Evolutionary conservation across 2,888 invertebrate genomes (phyloP), one percentile per base, ranked within the genome.

Genomic region (Ectemnius cavifrons): DNA sequence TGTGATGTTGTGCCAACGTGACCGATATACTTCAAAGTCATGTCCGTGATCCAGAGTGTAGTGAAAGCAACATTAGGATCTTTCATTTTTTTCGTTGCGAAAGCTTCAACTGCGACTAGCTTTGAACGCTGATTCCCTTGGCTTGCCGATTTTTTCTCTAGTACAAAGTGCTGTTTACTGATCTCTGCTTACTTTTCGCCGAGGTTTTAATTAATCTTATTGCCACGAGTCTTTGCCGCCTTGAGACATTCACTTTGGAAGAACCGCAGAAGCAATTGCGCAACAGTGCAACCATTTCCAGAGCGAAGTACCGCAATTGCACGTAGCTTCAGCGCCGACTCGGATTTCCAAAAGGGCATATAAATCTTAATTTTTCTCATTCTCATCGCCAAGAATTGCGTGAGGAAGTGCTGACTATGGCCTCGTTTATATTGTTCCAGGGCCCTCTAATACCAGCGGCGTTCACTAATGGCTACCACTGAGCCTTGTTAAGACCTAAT

Each of bases 401-500:
- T 16, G 52, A 68, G 13, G 67, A 67, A 70, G 72, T 52, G 52
- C 60, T 52, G 45, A 72, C 67, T 60, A 78, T 69, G 67, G 13
- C 28, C 60, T 75, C 71, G 71, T 82, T 71, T 85, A 80, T 88
- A 82, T 91, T 92, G 91, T 95, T 95, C 84, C 95, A 98, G 97
- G 97, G 97, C 92, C 97, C 97, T 92, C 94, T 98, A 94, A 98
- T 98, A 95, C 98, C 98, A 93, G 97, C 98, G 93, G 97, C 97
- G 93, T 98, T 98, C 94, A 98, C 98, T 94, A 98, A 98, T 94
- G 98, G 98, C 93, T 98, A 97, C 94, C 97, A 98, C 95, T 96
- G 96, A 96, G 91, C 91, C 89, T 90, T 88, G 87, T 89, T 89
- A 89, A 88, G 86, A 89, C 86, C 87, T 88, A 89, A 89, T 86